Evolutionary conservation across 1,140 invertebrate species (phyloP).

Genomic region (Harpegnathos saltator): DNA sequence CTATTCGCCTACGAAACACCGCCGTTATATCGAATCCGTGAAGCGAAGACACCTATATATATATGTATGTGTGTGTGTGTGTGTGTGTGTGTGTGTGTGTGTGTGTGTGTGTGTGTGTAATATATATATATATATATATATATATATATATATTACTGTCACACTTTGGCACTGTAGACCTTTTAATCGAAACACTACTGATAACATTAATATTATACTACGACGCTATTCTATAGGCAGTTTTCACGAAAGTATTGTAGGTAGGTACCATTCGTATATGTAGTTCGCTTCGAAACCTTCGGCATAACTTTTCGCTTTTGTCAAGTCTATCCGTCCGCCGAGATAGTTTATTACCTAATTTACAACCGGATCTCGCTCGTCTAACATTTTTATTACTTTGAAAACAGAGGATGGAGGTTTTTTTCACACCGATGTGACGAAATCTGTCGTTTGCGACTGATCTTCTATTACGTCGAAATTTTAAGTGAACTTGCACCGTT

Average conservation of each 20-base stretch:
- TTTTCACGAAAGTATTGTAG: conserved; percentile 66
- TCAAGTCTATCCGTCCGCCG: conserved; percentile 70
- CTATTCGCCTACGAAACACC: conserved; percentile 1
- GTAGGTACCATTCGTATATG: conserved; percentile 45
- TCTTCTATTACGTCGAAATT: conserved; percentile 4
- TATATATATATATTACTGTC: conserved; percentile 34
- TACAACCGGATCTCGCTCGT: not conserved
- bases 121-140: too few species aligned
- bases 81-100: too few species aligned
- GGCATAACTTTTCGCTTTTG: conserved; percentile 63
- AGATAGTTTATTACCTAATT: conserved; percentile 13
- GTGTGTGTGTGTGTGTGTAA: too few species aligned
- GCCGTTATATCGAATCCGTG: conserved; percentile 7
- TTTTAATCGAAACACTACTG: conserved; percentile 35
- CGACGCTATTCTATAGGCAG: conserved; percentile 46
- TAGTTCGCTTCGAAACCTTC: conserved; percentile 46
- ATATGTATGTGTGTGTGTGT: too few species aligned
- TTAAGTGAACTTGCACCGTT: not conserved
- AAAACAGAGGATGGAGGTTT: not conserved
- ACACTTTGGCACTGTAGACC: conserved; percentile 27
- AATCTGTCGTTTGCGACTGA: not conserved
- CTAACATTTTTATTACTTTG: conserved; percentile 2
- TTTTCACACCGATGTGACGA: not conserved
- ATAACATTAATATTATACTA: conserved; percentile 47
- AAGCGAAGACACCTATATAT: conserved; percentile 32